Evolutionary conservation across 2,113 vertebrate species (phyloP).

Genomic region (Labrus mixtus): DNA sequence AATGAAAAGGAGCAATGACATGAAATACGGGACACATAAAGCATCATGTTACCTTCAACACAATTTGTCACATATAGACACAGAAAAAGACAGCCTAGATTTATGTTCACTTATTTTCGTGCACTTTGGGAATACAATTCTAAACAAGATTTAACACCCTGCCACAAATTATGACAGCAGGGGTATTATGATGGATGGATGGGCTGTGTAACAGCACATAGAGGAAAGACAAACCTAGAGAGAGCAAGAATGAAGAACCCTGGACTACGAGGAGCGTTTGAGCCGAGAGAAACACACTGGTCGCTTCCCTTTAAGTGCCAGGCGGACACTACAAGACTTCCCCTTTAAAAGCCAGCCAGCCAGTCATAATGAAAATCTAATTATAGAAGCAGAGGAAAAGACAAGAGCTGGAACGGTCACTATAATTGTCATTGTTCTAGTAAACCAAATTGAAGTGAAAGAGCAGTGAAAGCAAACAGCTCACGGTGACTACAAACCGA

Average conservation of each 20-base stretch:
- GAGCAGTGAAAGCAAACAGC: conserved; percentile 38
- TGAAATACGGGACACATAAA: conserved; percentile 60
- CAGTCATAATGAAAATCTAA: conserved; percentile 72
- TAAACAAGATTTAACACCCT: conserved; percentile 50
- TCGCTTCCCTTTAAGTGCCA: conserved; percentile 47
- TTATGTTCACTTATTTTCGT: conserved; percentile 30
- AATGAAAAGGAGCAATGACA: conserved; percentile 13
- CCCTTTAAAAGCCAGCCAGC: conserved; percentile 76
- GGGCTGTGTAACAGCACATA: conserved; percentile 25
- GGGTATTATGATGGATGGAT: conserved; percentile 52
- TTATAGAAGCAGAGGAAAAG: conserved; percentile 76
- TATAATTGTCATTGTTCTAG: conserved; percentile 67
- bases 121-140: conserved; percentile 37
- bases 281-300: conserved; percentile 4
- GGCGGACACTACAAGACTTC: conserved; percentile 29
- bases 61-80: conserved; percentile 33
- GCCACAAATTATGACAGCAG: conserved; percentile 41
- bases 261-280: conserved; percentile 29
- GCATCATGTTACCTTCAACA: conserved; percentile 17
- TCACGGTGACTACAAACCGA: conserved; percentile 33
- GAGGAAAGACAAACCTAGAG: conserved; percentile 59
- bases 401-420: conserved; percentile 63
- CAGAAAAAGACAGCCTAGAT: conserved; percentile 48
- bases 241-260: conserved; percentile 82
- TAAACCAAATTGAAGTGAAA: conserved; percentile 61